Conservation (phyloP, 2,113 vertebrate species). For the Ceratotherium simum region DNA sequence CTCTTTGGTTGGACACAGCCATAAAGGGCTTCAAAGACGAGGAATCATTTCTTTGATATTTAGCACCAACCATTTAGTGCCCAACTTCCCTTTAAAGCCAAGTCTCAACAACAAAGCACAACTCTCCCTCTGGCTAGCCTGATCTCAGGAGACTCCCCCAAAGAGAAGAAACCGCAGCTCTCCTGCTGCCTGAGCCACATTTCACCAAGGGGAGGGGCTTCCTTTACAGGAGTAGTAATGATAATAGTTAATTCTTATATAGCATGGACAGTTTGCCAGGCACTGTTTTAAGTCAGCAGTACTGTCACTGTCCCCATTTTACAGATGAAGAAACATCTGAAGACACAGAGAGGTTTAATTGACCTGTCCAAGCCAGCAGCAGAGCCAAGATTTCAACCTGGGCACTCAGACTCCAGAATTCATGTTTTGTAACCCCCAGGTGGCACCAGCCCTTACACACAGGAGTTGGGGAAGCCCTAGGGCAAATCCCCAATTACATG, state of each 20-base stretch:
- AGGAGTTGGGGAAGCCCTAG: neutral
- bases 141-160: neutral
- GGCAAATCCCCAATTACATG: neutral
- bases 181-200: neutral
- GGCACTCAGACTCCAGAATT: neutral
- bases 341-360: neutral
- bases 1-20: neutral
- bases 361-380: neutral
- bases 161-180: neutral
- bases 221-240: neutral
- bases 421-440: neutral
- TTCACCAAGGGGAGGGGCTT: neutral
- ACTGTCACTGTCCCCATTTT: neutral
- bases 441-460: neutral
- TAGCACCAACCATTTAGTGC: neutral
- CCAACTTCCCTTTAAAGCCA: constrained; percentile 26
- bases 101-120: neutral
- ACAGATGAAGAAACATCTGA: constrained; percentile 29
- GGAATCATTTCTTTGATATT: neutral
- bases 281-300: neutral
- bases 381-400: neutral
- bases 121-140: neutral
- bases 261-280: neutral
- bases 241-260: neutral
- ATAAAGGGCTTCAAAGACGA: neutral